These are phyloP conservation scores for Leptura quadrifasciata DNA, from an alignment of 2,888 invertebrate genomes.

Conservation along the genomic window DNA sequence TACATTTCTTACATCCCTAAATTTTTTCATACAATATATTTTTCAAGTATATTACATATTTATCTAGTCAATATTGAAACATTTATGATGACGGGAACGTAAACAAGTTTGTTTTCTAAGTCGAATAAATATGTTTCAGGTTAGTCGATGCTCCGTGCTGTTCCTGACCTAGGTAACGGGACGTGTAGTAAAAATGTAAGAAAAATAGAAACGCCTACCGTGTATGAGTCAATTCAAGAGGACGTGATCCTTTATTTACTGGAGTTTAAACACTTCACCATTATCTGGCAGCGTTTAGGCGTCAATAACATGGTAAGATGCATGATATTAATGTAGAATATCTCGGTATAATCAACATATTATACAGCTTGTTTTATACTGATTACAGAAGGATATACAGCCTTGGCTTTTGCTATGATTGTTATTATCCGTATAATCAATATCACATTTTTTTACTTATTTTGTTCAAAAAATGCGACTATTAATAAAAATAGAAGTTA, in stretches of 20 bases:
- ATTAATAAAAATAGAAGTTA: no score
- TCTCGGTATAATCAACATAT: background rate
- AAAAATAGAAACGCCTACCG: background rate
- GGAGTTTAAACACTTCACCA: background rate
- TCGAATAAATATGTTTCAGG: background rate
- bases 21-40: background rate
- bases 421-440: no score
- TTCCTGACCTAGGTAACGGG: background rate
- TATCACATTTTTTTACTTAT: no score
- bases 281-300: background rate
- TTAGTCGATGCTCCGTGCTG: background rate
- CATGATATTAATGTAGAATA: background rate
- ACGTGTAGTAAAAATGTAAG: background rate
- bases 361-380: no score
- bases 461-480: no score
- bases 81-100: background rate
- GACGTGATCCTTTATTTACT: background rate
- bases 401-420: no score
- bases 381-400: no score
- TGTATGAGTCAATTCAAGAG: conserved; percentile 4
- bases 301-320: conserved; percentile 8
- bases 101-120: background rate
- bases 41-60: background rate
- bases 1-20: no score
- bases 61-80: background rate